phyloP scores from a whole-genome alignment of 1,140 invertebrate genomes.

The Carcinoscorpius rotundicauda region DNA sequence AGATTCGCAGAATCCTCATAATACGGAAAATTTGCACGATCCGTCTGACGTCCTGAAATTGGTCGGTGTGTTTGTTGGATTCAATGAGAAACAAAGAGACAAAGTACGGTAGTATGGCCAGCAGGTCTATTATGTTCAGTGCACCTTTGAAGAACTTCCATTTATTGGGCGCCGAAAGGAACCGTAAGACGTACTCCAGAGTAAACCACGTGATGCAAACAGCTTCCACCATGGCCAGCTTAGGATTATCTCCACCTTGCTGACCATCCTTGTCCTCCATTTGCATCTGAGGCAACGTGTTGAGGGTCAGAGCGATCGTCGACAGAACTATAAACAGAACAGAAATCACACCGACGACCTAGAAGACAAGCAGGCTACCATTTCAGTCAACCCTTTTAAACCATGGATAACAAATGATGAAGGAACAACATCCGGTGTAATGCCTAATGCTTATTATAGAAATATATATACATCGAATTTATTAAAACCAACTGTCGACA shows the following conservation, averaged over 20 bases:
- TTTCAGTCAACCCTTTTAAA: too few species aligned
- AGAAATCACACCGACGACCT: conserved; percentile 98
- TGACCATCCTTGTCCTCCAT: conserved; percentile 54
- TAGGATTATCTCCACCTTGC: conserved; percentile 58
- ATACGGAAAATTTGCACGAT: conserved; percentile 99
- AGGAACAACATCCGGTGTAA: too few species aligned
- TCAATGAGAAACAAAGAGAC: conserved; percentile 89
- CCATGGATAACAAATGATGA: too few species aligned
- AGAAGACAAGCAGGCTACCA: conserved; percentile 29
- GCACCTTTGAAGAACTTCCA: conserved; percentile 99
- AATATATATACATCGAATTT: too few species aligned
- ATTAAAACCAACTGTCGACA: too few species aligned
- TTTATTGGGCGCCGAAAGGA: conserved; percentile 97
- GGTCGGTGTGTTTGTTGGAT: conserved; percentile 79
- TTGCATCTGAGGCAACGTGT: conserved; percentile 93
- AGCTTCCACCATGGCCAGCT: conserved; percentile 91
- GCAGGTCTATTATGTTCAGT: conserved; percentile 95
- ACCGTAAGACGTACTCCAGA: conserved; percentile 92
- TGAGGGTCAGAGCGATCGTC: conserved; percentile 94
- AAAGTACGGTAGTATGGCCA: conserved; percentile 98
- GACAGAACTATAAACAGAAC: conserved; percentile 99
- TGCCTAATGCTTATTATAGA: too few species aligned
- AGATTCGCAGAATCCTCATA: conserved; percentile 95
- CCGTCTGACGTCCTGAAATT: conserved; percentile 86
- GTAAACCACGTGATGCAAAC: conserved; percentile 99